phyloP scores from a whole-genome alignment of 1,140 invertebrate species.

The Asbolus verrucosus region DNA sequence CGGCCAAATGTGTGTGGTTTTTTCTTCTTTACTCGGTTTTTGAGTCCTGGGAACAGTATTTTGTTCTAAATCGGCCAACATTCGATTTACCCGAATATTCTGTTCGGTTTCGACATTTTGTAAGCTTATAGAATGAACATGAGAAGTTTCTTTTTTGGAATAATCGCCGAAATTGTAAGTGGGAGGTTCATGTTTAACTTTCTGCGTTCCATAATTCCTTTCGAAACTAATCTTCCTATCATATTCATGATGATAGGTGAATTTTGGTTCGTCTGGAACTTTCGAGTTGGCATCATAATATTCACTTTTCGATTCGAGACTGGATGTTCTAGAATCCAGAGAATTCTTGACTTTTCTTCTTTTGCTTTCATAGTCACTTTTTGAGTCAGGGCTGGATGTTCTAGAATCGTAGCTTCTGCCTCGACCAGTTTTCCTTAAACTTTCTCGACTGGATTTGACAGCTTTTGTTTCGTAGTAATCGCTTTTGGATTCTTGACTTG shows the following conservation, averaged over 20 bases:
- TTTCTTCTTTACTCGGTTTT: constrained; percentile 46
- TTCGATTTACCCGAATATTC: constrained; percentile 65
- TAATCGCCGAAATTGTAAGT: constrained; percentile 39
- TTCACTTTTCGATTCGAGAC: constrained; percentile 68
- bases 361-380: constrained; percentile 71
- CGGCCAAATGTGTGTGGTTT: constrained; percentile 70
- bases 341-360: constrained; percentile 55
- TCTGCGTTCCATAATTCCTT: constrained; percentile 72
- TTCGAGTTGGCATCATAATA: constrained; percentile 64
- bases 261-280: constrained; percentile 54
- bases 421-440: constrained; percentile 70
- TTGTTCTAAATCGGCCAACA: constrained; percentile 59
- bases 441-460: constrained; percentile 73
- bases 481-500: constrained; percentile 75
- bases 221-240: constrained; percentile 64
- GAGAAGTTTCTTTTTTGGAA: constrained; percentile 68
- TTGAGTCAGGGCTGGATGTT: constrained; percentile 75
- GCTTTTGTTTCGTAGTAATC: constrained; percentile 75
- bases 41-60: constrained; percentile 60
- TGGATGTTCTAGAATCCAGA: constrained; percentile 69
- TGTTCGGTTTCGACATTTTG: constrained; percentile 77
- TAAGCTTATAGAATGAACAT: constrained; percentile 74
- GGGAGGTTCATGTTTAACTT: constrained; percentile 61
- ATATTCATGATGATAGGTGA: constrained; percentile 55
- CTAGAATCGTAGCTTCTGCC: constrained; percentile 68